phyloP scores from a whole-genome alignment of 2,113 vertebrate species.

The Baryphthengus martii region DNA sequence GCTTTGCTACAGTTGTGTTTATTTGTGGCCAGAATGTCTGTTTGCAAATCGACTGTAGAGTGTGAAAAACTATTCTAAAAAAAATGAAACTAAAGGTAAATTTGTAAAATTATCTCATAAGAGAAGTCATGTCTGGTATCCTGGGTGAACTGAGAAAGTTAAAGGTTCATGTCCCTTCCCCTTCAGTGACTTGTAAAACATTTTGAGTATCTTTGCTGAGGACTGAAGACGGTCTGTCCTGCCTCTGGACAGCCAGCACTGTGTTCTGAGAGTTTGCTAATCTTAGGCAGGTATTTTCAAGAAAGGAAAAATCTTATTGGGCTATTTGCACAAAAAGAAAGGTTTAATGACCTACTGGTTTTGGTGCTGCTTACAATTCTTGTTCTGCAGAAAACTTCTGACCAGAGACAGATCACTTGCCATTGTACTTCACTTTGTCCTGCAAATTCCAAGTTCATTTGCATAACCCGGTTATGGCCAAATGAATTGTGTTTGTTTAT shows the following conservation, averaged over 20 bases:
- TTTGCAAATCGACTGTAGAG: not conserved
- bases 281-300: not conserved
- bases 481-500: not conserved
- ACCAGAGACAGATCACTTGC: not conserved
- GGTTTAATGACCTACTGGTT: not conserved
- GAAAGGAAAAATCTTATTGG: not conserved
- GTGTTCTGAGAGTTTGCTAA: not conserved
- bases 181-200: not conserved
- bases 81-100: not conserved
- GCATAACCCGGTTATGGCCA: not conserved
- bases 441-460: not conserved
- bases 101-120: not conserved
- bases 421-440: not conserved
- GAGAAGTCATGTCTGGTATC: not conserved
- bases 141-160: not conserved
- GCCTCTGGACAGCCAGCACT: not conserved
- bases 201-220: not conserved
- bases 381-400: not conserved
- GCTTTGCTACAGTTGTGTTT: not conserved
- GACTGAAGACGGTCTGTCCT: not conserved
- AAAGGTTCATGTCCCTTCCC: not conserved
- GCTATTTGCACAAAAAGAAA: not conserved
- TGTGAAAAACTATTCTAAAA: not conserved
- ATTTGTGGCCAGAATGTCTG: not conserved
- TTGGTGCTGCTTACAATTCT: not conserved